These are phyloP conservation scores for Phylloscopus trochilus DNA, from an alignment of 2,113 vertebrate genomes.

Conservation along the genomic window DNA sequence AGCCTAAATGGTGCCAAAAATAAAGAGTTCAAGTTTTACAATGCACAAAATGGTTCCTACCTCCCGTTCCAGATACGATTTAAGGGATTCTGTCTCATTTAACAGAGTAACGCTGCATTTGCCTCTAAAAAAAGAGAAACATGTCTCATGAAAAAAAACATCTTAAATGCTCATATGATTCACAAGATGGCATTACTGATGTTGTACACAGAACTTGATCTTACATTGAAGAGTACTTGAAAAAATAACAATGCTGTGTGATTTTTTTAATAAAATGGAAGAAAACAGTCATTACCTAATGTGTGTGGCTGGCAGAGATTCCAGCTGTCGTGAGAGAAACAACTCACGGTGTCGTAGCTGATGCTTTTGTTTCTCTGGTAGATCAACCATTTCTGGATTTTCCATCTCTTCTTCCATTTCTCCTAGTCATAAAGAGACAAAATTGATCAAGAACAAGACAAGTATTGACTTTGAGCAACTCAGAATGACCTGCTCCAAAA, in stretches of 20 bases:
- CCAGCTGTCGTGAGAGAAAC: slow-evolving; percentile 92
- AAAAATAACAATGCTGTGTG: neutral
- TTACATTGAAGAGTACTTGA: neutral
- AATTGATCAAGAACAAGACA: neutral
- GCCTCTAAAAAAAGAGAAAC: slow-evolving; percentile 78
- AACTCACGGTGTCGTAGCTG: slow-evolving; percentile 93
- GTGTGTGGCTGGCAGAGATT: slow-evolving; percentile 94
- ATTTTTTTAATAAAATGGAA: neutral
- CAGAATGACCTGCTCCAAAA: neutral
- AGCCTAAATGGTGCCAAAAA: neutral
- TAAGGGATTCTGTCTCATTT: slow-evolving; percentile 95
- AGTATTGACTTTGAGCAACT: neutral
- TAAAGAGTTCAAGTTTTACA: neutral
- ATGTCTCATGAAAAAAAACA: neutral
- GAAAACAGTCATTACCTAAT: slow-evolving; percentile 80
- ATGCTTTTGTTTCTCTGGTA: slow-evolving; percentile 94
- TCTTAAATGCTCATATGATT: neutral
- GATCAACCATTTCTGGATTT: slow-evolving; percentile 90
- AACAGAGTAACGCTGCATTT: slow-evolving; percentile 97
- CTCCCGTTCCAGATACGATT: slow-evolving; percentile 96
- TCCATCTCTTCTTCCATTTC: slow-evolving; percentile 97
- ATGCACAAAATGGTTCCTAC: slow-evolving; percentile 71
- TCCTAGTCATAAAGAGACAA: slow-evolving; percentile 69
- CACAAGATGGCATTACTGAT: neutral
- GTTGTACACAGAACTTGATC: neutral